A percentile compares a stretch with the other conserved stretches of the same genome.
phyloP scores from a whole-genome alignment of 2,888 invertebrate species.

The Aradus depressus region DNA sequence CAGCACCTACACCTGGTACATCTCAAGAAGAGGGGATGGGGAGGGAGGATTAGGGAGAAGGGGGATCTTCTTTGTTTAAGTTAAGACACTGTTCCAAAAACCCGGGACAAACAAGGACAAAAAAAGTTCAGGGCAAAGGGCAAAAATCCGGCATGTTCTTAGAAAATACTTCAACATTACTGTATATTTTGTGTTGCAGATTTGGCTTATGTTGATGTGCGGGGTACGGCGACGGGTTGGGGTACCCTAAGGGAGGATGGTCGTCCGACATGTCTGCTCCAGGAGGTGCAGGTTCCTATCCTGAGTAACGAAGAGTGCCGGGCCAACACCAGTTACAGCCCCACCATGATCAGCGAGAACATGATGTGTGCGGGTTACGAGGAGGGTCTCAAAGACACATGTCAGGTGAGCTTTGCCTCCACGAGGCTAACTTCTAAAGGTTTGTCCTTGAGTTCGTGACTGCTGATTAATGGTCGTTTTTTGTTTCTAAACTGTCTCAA shows the following conservation, averaged over 20 bases:
- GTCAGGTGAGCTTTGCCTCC: slow-evolving; percentile 56
- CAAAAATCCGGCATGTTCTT: too few species aligned
- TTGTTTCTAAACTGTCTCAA: too few species aligned
- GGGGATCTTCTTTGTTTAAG: too few species aligned
- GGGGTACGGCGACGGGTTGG: slow-evolving; percentile 74
- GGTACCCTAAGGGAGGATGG: slow-evolving; percentile 78
- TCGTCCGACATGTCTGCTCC: slow-evolving; percentile 68
- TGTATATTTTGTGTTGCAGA: slow-evolving; percentile 37
- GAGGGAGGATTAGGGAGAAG: too few species aligned
- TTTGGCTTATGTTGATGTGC: slow-evolving; percentile 57
- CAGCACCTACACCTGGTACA: too few species aligned
- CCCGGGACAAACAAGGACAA: too few species aligned
- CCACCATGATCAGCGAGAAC: slow-evolving; percentile 72
- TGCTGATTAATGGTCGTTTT: too few species aligned
- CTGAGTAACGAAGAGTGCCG: slow-evolving; percentile 57
- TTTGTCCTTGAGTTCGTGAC: too few species aligned
- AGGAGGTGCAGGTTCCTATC: slow-evolving; percentile 68
- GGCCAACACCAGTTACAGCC: slow-evolving; percentile 61
- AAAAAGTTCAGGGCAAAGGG: too few species aligned
- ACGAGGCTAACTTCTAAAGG: too few species aligned
- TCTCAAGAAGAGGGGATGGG: too few species aligned
- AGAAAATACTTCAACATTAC: neutral
- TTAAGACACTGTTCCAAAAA: too few species aligned
- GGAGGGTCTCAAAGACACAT: slow-evolving; percentile 65
- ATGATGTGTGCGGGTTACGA: slow-evolving; percentile 79